Conservation (phyloP, 1,140 invertebrate species). For the Hestina assimilis region DNA sequence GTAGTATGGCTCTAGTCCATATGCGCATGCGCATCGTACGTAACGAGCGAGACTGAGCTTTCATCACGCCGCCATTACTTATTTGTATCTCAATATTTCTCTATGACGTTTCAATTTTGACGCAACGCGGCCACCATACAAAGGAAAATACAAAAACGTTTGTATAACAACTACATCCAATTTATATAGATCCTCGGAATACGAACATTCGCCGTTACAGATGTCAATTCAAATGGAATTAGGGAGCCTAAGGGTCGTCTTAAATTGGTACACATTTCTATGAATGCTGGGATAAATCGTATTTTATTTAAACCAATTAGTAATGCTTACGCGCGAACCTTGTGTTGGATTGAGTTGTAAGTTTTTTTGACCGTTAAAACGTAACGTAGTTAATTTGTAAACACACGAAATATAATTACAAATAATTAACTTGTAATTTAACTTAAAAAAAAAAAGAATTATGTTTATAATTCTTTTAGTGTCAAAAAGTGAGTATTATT, state of each 20-base stretch:
- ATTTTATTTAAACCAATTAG: slow-evolving; percentile 76
- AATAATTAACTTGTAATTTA: no score
- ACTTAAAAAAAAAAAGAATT: background rate
- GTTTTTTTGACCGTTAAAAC: slow-evolving; percentile 39
- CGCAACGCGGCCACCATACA: slow-evolving; percentile 32
- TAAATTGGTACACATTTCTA: slow-evolving; percentile 38
- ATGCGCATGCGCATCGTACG: slow-evolving; percentile 47
- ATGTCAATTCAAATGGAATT: slow-evolving; percentile 11
- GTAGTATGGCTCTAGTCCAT: no score
- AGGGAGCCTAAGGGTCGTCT: slow-evolving; percentile 26
- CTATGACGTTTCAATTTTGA: slow-evolving; percentile 72
- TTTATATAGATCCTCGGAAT: slow-evolving; percentile 29
- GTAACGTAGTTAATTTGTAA: slow-evolving; percentile 32
- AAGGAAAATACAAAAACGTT: slow-evolving; percentile 15
- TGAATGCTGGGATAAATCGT: slow-evolving; percentile 57
- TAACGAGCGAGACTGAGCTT: slow-evolving; percentile 64
- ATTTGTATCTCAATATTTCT: slow-evolving; percentile 55
- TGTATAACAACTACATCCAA: slow-evolving; percentile 8
- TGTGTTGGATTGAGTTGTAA: slow-evolving; percentile 43
- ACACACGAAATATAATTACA: slow-evolving; percentile 20
- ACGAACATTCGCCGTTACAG: slow-evolving; percentile 12
- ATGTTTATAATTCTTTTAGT: background rate
- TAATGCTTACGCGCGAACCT: slow-evolving; percentile 67
- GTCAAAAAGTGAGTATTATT: no score
- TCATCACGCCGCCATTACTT: slow-evolving; percentile 50